These are phyloP conservation scores for Naso thynnoides DNA, from an alignment of 2,797 vertebrate genomes.

Conservation along the genomic window DNA sequence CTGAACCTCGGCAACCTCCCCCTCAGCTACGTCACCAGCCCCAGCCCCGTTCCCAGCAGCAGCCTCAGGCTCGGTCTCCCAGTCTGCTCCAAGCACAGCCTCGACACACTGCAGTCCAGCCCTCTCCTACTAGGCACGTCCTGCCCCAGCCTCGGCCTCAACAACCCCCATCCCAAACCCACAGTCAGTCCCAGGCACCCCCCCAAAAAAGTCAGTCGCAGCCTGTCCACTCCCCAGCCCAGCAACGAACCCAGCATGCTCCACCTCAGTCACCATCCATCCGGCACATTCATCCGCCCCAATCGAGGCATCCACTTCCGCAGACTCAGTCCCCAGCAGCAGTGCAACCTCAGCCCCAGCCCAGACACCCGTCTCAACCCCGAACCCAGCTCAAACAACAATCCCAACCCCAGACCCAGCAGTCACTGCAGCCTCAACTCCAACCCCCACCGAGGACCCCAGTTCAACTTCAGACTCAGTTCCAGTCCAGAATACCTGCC, in stretches of 20 bases:
- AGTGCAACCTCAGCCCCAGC: constrained; percentile 46
- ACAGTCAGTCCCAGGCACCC: constrained; percentile 46
- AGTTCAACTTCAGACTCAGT: constrained; percentile 28
- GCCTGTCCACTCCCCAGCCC: constrained; percentile 31
- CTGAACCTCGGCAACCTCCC: constrained; percentile 44
- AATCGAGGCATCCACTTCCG: constrained; percentile 53
- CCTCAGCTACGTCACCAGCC: constrained; percentile 35
- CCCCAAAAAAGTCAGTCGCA: constrained; percentile 58
- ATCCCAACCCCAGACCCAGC: constrained; percentile 40
- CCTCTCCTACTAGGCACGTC: constrained; percentile 52
- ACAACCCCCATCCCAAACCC: constrained; percentile 43
- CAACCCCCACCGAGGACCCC: constrained; percentile 48
- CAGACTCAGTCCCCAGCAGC: constrained; percentile 51
- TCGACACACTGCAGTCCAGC: constrained; percentile 41
- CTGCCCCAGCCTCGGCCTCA: constrained; percentile 42
- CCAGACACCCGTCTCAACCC: constrained; percentile 47
- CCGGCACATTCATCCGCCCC: constrained; percentile 50
- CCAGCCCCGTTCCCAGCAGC: constrained; percentile 39
- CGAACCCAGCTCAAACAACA: constrained; percentile 55
- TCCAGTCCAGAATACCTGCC: constrained; percentile 31
- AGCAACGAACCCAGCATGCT: constrained; percentile 52
- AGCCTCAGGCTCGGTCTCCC: constrained; percentile 34
- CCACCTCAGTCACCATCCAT: constrained; percentile 48
- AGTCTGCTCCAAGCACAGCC: constrained; percentile 45
- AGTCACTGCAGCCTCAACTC: constrained; percentile 43